Percentiles rank a stretch among this genome's conserved stretches.
Conservation (phyloP, 2,797 vertebrate species). For the Alcedo atthis region DNA sequence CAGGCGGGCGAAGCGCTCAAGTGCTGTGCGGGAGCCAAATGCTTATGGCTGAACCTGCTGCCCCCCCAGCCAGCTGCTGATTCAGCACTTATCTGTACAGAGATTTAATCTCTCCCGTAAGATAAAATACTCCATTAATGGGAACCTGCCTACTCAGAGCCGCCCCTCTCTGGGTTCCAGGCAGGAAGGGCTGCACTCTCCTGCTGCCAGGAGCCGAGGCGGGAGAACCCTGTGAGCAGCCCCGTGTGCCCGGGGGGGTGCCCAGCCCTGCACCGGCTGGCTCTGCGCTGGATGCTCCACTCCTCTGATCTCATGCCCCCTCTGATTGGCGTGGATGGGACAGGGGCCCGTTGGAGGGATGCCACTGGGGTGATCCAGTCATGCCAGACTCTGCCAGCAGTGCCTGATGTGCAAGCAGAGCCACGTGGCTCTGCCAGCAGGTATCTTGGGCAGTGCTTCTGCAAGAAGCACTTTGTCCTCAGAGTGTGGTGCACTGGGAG, state of each 20-base stretch:
- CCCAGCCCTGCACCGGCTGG: fast-evolving
- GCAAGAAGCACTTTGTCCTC: fast-evolving
- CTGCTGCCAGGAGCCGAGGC: background rate
- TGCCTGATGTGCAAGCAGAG: background rate
- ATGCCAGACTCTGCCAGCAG: fast-evolving
- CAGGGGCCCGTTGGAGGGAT: background rate
- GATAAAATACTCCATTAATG: background rate
- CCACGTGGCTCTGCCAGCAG: fast-evolving
- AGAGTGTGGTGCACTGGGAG: too few relatives aligned
- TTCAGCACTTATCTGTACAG: background rate
- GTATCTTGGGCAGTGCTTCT: fast-evolving
- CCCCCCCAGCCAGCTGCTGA: conserved; percentile 24
- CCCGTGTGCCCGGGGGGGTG: background rate
- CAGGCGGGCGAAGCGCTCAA: background rate
- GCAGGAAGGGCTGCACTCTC: background rate
- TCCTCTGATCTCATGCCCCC: background rate
- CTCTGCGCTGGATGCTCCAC: fast-evolving
- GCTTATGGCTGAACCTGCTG: background rate
- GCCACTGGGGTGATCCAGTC: background rate
- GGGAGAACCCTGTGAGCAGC: fast-evolving
- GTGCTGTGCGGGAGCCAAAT: background rate
- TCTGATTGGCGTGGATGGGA: fast-evolving
- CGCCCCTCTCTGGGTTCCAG: fast-evolving
- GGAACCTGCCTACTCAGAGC: background rate
- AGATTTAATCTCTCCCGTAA: background rate